phyloP scores from a whole-genome alignment of 2,797 vertebrate genomes.

The Darevskia nairensis region DNA sequence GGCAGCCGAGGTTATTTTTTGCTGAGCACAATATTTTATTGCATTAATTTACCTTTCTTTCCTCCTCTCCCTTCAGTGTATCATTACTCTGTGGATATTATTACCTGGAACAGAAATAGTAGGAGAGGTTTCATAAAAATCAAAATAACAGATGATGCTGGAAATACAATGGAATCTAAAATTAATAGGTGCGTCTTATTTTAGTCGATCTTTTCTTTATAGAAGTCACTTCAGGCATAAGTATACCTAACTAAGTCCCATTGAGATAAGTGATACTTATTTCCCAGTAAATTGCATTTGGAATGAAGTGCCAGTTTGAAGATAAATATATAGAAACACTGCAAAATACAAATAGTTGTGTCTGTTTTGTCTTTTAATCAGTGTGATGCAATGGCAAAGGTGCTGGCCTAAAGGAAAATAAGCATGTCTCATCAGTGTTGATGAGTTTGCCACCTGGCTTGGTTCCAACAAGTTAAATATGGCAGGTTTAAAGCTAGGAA shows the following conservation, averaged over 20 bases:
- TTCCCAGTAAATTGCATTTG: not conserved
- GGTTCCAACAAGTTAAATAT: not conserved
- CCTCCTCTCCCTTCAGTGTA: constrained; percentile 69
- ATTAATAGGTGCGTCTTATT: constrained; percentile 72
- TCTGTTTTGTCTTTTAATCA: not conserved
- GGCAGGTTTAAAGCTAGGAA: not conserved
- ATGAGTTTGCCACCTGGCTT: not conserved
- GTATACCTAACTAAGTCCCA: not conserved
- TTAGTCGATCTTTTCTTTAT: constrained; percentile 3
- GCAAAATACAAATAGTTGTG: not conserved
- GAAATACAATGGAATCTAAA: constrained; percentile 65
- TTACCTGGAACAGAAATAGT: constrained; percentile 67
- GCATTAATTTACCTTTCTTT: constrained; percentile 30
- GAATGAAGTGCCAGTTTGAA: not conserved
- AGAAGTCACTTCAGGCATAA: not conserved
- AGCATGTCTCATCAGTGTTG: not conserved
- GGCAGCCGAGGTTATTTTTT: not conserved
- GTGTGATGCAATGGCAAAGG: not conserved
- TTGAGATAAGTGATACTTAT: not conserved
- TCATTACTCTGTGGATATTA: constrained; percentile 79
- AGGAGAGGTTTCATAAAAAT: constrained; percentile 76
- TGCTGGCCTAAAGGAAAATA: not conserved
- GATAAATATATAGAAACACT: not conserved
- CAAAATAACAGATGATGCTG: constrained; percentile 73
- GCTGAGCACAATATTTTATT: constrained; percentile 25